Base-by-base conservation (phyloP, 2,113 vertebrate species). In the Pimephales promelas region DNA sequence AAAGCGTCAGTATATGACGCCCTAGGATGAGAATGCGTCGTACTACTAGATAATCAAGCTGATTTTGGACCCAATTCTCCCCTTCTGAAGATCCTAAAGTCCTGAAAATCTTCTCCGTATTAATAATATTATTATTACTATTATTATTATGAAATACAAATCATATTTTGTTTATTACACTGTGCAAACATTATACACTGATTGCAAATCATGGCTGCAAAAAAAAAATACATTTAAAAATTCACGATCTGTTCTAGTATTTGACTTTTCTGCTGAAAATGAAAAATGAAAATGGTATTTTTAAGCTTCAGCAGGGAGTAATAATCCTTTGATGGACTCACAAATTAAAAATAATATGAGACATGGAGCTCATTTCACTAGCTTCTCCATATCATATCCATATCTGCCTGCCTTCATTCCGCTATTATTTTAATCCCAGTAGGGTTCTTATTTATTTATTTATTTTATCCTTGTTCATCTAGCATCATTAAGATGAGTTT, bases 321-420 rank as follows among this genome's bases (percentile, higher is more conserved):
- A 40, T 57, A 77, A 59, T 24, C 52, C 54, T 59, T 59, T 59
- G 52, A 56, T 24, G 59, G 52, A 36, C 34, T 77, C 52, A 77
- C 54, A 77, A 77, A 77, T 77, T 77, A 59, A 77, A 77, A 77
- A 77, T 59, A 40, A 77, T 77, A 13, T 40, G 52, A 77, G 74
- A 59, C 52, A 59, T 24, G 34, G 34, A 40, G 54, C 16, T 57
- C 14, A 75, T 36, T 75, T 36, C 74, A 59, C 74, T 6, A 77
- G 31, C 52, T 40, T 77, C 22, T n/a, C 31, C 14, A 14, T 31
- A 31, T 75, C 54, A 77, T 43, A 77, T 43, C 54, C 34, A n/a
- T 16, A 57, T 77, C 74, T 59, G 52, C 57, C 74, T 57, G 74
- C 11, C 74, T 77, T 77, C 31, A 59, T 77, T 77, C 74, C 4